These are phyloP conservation scores for Artemia sinica DNA, from an alignment of 2,888 invertebrate species.

Conservation along the genomic window DNA sequence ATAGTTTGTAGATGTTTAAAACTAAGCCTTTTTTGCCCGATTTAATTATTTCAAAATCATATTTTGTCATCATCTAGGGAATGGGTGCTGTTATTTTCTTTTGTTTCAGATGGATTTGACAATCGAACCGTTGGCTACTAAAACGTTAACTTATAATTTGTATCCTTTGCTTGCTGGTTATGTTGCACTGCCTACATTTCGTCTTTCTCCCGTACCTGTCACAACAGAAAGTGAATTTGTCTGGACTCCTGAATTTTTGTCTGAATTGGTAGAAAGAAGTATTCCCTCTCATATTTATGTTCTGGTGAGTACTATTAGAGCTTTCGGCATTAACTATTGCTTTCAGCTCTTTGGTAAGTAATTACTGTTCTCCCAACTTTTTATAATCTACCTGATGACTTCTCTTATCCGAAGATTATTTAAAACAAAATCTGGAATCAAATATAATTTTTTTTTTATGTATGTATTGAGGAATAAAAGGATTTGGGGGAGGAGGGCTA, in stretches of 20 bases:
- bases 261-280: slow-evolving; percentile 41
- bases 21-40: too few species aligned
- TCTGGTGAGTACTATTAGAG: slow-evolving; percentile 37
- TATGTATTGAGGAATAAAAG: too few species aligned
- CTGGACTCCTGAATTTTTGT: slow-evolving; percentile 33
- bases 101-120: slow-evolving; percentile 32
- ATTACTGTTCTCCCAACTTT: too few species aligned
- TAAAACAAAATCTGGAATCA: too few species aligned
- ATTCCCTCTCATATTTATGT: slow-evolving; percentile 47
- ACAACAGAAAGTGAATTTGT: slow-evolving; percentile 28
- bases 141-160: slow-evolving; percentile 47
- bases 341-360: not conserved
- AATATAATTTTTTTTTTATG: too few species aligned
- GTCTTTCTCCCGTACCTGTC: slow-evolving; percentile 32
- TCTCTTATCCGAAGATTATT: too few species aligned
- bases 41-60: too few species aligned
- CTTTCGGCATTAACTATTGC: not conserved
- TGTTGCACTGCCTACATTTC: slow-evolving; percentile 45
- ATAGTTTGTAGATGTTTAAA: too few species aligned
- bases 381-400: too few species aligned
- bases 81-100: too few species aligned
- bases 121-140: slow-evolving; percentile 32
- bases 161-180: slow-evolving; percentile 58
- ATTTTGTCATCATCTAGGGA: too few species aligned
- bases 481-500: too few species aligned